Evolutionary conservation across 2,888 invertebrate genomes (phyloP), one percentile per base, ranked within the genome.

Genomic region (Tenthredo notha): DNA sequence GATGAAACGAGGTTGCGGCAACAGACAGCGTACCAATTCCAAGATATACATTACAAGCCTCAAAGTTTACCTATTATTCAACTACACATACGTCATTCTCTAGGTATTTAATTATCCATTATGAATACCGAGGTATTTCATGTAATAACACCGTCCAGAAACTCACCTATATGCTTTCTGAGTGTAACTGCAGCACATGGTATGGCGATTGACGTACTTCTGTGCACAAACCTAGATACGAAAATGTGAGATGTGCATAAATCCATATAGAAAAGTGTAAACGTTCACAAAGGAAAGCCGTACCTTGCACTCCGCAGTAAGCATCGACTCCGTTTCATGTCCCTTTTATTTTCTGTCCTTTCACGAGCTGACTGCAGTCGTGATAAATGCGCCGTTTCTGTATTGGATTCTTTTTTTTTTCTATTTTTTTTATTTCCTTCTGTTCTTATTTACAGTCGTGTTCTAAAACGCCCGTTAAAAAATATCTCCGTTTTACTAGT

Each of bases 301-400:
- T 47, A 54, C 54, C 58, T 54, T n/a, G 33, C 54, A 50, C 78
- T 54, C 9, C 58, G 78, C 12, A 33, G 33, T 33, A 78, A 54
- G 37, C 50, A 78, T 58, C 78, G 78, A 78, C 54, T 78, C 29
- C 33, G 78, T 78, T 78, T 78, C 78, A 78, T 78, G 50, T 37
- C 54, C 58, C 78, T 37, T 78, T 54, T 78, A 54, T 78, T 78
- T 54, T 78, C 54, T 54, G 18, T 25, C 12, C 47, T 47, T 75
- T 47, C 29, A n/a, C 33, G 37, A 37, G 54, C 54, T 21, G 47
- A 37, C 78, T 78, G 78, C 78, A 78, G 25, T 29, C 78, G 54
- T 50, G 58, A 78, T 54, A 75, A 75, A 75, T 75, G 75, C 75
- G 25, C 12, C 40, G 47, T 75, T 75, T 15, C 75, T 47, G n/a